These are phyloP conservation scores for Coelopa frigida DNA, from an alignment of 1,140 invertebrate genomes.

Conservation along the genomic window DNA sequence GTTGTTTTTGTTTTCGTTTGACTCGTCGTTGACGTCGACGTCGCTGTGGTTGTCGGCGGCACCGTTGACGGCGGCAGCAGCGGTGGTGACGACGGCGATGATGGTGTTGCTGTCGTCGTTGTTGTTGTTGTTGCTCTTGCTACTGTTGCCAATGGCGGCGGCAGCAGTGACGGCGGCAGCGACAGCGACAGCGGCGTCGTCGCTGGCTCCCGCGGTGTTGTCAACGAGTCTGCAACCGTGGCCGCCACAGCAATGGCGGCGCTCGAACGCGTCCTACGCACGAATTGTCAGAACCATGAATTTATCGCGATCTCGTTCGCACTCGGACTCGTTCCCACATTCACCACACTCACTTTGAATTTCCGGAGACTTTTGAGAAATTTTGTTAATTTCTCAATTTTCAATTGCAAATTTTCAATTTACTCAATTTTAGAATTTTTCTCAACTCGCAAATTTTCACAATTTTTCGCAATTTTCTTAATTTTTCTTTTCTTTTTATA, in stretches of 20 bases:
- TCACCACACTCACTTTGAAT: too few relatives aligned
- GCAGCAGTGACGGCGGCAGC: neutral
- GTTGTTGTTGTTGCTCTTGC: constrained; percentile 14
- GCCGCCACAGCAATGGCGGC: constrained; percentile 11
- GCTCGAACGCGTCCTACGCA: neutral
- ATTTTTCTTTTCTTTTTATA: too few relatives aligned
- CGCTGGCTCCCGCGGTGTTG: too few relatives aligned
- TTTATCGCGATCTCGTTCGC: too few relatives aligned
- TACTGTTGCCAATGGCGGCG: constrained; percentile 9
- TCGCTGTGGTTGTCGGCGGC: constrained; percentile 9
- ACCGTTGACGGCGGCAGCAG: constrained; percentile 6
- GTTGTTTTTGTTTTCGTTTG: constrained; percentile 7
- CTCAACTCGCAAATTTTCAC: too few relatives aligned
- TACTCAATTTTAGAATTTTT: too few relatives aligned
- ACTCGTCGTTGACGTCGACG: neutral
- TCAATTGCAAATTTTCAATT: too few relatives aligned
- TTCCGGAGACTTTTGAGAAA: too few relatives aligned
- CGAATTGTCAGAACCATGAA: neutral
- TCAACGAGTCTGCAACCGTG: constrained; percentile 4
- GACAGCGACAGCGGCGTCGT: neutral
- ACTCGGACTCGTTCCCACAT: too few relatives aligned
- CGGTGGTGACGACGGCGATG: constrained; percentile 13
- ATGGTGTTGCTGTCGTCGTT: constrained; percentile 14
- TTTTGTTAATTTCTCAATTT: too few relatives aligned
- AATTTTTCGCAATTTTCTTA: too few relatives aligned